Percentiles rank a stretch among this genome's conserved stretches.
These are phyloP conservation scores for Calidris pygmaea DNA, from an alignment of 2,113 vertebrate genomes.

Conservation along the genomic window DNA sequence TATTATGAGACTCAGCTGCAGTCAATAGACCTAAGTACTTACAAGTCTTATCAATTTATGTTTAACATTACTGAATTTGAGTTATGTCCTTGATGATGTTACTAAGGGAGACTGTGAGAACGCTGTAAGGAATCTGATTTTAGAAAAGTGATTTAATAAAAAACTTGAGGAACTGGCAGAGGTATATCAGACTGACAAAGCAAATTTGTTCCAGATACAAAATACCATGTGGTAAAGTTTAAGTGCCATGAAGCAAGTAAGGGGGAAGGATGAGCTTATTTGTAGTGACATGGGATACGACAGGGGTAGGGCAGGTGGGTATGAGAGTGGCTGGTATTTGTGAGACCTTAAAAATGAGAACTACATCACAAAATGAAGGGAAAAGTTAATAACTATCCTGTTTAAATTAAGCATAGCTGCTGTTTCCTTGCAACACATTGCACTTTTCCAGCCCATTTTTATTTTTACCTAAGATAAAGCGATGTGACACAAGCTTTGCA, in stretches of 20 bases:
- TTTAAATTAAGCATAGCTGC: background rate
- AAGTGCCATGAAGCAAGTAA: background rate
- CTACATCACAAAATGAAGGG: background rate
- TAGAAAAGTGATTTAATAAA: background rate
- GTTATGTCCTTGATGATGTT: background rate
- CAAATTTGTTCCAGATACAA: background rate
- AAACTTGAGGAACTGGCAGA: background rate
- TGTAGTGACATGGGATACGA: background rate
- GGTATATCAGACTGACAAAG: background rate
- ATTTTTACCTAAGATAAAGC: background rate
- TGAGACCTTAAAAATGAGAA: background rate
- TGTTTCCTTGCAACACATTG: background rate
- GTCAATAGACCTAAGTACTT: background rate
- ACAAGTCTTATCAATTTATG: background rate
- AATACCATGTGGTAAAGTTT: background rate
- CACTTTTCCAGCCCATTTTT: background rate
- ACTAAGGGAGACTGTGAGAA: background rate
- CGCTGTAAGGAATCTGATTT: background rate
- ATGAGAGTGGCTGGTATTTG: background rate
- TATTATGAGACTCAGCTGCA: background rate
- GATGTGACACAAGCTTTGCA: background rate
- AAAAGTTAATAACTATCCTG: background rate
- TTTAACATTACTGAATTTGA: background rate
- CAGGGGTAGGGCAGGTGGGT: too few species aligned
- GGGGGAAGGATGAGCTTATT: background rate